phyloP scores from a whole-genome alignment of 2,888 invertebrate genomes.

The Bugula neritina region DNA sequence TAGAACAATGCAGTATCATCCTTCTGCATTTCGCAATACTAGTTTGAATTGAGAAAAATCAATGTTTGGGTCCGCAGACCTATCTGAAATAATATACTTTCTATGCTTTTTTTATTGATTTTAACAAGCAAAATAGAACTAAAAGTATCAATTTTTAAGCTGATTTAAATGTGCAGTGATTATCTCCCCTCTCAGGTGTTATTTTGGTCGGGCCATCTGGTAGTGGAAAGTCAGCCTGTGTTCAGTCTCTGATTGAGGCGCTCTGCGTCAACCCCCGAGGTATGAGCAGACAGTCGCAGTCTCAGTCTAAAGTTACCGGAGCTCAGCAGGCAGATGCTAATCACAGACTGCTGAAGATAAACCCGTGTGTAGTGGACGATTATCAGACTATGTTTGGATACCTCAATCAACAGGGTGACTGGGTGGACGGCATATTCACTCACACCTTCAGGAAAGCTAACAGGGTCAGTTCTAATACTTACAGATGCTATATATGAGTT shows the following conservation, averaged over 20 bases:
- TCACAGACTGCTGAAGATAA: conserved; percentile 49
- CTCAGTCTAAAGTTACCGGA: conserved; percentile 33
- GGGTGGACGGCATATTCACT: conserved; percentile 53
- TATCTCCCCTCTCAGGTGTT: too few species aligned
- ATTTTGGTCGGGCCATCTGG: conserved; percentile 52
- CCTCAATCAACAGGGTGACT: conserved; percentile 47
- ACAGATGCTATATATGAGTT: too few species aligned
- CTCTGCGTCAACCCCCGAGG: conserved; percentile 40
- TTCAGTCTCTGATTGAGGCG: conserved; percentile 48
- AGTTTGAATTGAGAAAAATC: too few species aligned
- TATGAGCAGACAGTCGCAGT: conserved; percentile 38
- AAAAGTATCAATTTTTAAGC: too few species aligned
- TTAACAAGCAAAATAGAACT: too few species aligned
- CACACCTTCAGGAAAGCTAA: conserved; percentile 50
- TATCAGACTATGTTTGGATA: conserved; percentile 48
- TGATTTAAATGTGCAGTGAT: too few species aligned
- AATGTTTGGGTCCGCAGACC: too few species aligned
- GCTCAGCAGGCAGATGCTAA: conserved; percentile 38
- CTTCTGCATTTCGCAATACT: too few species aligned
- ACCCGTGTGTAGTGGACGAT: conserved; percentile 51
- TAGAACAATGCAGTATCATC: too few species aligned
- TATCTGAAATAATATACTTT: too few species aligned
- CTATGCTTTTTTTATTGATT: too few species aligned
- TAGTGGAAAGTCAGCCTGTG: conserved; percentile 50
- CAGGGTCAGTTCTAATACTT: conserved; percentile 38